Percentiles rank a stretch among this genome's conserved stretches.
These are phyloP conservation scores for Mayetiola destructor DNA, from an alignment of 2,888 invertebrate species.

Conservation along the genomic window DNA sequence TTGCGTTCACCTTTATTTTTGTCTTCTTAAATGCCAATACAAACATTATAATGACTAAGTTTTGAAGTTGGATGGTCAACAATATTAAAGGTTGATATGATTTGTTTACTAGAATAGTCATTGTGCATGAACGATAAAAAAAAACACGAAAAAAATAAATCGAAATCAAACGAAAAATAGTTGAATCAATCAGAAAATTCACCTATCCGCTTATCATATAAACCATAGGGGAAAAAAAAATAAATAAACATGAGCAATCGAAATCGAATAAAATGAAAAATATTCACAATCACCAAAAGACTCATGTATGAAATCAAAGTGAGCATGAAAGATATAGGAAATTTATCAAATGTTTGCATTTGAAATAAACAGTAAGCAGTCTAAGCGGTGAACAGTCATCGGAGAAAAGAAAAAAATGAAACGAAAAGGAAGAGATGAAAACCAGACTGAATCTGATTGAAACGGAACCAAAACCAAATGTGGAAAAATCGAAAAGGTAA, in stretches of 20 bases:
- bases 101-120: background rate
- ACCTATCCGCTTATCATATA: background rate
- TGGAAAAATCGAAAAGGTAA: slow-evolving; percentile 8
- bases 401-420: too few relatives aligned
- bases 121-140: background rate
- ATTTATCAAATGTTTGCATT: too few relatives aligned
- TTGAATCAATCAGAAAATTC: background rate
- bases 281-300: background rate
- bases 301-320: background rate
- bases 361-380: too few relatives aligned
- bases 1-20: too few relatives aligned
- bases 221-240: background rate
- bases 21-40: too few relatives aligned
- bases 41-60: slow-evolving; percentile 4
- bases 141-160: background rate
- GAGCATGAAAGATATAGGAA: too few relatives aligned
- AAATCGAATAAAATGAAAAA: background rate
- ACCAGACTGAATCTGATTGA: background rate
- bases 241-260: background rate
- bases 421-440: too few relatives aligned
- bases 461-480: slow-evolving; percentile 6
- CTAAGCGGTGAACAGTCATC: too few relatives aligned
- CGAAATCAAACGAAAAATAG: background rate
- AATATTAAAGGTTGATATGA: slow-evolving; percentile 8
- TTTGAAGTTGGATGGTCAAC: background rate